Conservation (phyloP, 1,140 invertebrate species). For the Rhyzopertha dominica region DNA sequence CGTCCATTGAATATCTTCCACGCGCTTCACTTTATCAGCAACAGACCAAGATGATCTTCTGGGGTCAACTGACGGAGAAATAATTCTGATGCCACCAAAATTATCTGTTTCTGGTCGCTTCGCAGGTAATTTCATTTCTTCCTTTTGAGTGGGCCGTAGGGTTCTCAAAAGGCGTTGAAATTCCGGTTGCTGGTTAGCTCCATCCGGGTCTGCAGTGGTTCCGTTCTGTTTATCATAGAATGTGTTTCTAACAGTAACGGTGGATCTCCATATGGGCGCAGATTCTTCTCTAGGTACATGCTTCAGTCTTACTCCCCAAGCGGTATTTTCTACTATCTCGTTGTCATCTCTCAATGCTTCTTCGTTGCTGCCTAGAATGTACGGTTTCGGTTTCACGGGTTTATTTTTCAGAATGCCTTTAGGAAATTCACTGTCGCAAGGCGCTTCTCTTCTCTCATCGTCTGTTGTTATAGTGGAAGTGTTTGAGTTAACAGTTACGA, state of each 20-base stretch:
- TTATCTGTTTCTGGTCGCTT: constrained; percentile 24
- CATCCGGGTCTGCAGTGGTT: constrained; percentile 4
- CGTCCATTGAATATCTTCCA: constrained; percentile 35
- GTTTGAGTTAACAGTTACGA: constrained; percentile 39
- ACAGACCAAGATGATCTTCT: constrained; percentile 46
- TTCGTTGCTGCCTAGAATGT: constrained; percentile 61
- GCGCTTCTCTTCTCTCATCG: constrained; percentile 45
- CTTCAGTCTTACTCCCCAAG: constrained; percentile 49
- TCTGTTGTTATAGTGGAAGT: constrained; percentile 24
- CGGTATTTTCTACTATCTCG: constrained; percentile 31
- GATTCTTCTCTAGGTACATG: constrained; percentile 36
- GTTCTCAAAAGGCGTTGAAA: constrained; percentile 43
- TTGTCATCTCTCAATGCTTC: constrained; percentile 17
- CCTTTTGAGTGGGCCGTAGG: constrained; percentile 35
- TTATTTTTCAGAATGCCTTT: constrained; percentile 68
- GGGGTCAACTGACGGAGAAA: constrained; percentile 24
- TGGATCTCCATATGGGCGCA: constrained; percentile 45
- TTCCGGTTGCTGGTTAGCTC: constrained; percentile 35
- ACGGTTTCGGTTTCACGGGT: constrained; percentile 62
- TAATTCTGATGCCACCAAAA: constrained; percentile 22
- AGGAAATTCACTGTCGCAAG: constrained; percentile 48
- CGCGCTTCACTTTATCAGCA: constrained; percentile 46
- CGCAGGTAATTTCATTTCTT: constrained; percentile 22
- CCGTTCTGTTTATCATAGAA: constrained; percentile 11
- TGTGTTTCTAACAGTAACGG: constrained; percentile 42